Base-by-base conservation (phyloP, 2,888 invertebrate species). In the Neoitamus cyanurus region DNA sequence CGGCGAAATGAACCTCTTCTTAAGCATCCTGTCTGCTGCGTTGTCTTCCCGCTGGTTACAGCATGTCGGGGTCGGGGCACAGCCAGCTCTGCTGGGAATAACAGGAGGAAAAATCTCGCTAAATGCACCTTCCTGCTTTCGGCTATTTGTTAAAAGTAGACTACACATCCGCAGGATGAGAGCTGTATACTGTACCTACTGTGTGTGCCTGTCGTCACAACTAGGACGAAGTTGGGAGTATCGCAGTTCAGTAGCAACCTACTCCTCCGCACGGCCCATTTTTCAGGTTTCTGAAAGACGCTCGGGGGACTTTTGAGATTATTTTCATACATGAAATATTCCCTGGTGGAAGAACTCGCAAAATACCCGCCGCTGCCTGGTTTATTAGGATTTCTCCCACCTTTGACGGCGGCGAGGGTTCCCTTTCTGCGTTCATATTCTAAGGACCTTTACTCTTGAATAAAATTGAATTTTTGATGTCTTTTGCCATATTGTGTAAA, bases 241-340 rank as follows among this genome's bases (percentile, higher is more conserved):
- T n/a, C 46, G 28, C 15, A 34, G 2, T 7, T 36, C 30, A 31
- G 31, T 4, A 31, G 31, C 31, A 42, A 42, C 42, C n/a, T n/a
- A 34, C 58, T 9, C 25, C 20, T 20, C 11, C 58, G 58, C 25
- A 25, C 58, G 20, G 20, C 58, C 58, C 58, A 75, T 75, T 75
- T 75, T 75, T 75, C 75, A 42, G 20, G 42, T 15, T 15, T 58
- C 20, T 46, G 37, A 42, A 75, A 58, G 58, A 58, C 58, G 58
- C 58, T 58, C 58, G 58, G 9, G 58, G 58, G 58, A 58, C 58
- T 58, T 75, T 75, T 34, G 42, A 20, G 42, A 42, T 25, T 42
- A 75, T 75, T 75, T 75, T 75, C 75, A 20, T 28, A 37, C n/a
- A 42, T 37, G 75, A 75, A 73, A 75, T 75, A 37, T 37, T 75